Base-by-base conservation (phyloP, 2,888 invertebrate genomes). In the Lucinisca nassula region DNA sequence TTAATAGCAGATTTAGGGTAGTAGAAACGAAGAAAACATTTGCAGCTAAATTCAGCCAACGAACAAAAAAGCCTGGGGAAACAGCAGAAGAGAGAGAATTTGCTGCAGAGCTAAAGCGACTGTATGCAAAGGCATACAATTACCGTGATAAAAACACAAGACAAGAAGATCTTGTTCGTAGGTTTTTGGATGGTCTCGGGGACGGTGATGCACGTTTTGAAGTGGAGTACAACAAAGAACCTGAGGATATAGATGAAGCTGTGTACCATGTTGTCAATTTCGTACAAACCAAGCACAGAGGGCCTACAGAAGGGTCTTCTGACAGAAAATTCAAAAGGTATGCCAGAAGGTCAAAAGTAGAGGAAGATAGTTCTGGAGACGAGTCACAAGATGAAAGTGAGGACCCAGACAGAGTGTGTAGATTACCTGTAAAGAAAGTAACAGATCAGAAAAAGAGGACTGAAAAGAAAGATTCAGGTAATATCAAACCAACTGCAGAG, bases 61-160 rank as follows among this genome's bases (percentile, higher is more conserved):
- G 89, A 14, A 76, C 37, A 21, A 89, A 85, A 55, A 77, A 55
- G 49, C 3, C n/a, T 10, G 85, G 77, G 2, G 86, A 89, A 45
- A n/a, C n/a, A n/a, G n/a, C n/a, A n/a, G n/a, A 79, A 14, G 73
- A 67, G 38, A 86, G 86, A 75, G 88, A 88, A 27, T 90, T 82
- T 79, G 86, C 84, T 21, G 84, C 86, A 0, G 87, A 88, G 24
- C 67, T 90, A 2, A 90, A 90, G 45, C 45, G 49, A 0, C 49
- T 90, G 14, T 91, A 89, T 73, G 85, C 78, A 21, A 91, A 91
- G 30, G 89, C 90, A 8, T 75, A 91, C 75, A 32, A 70, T 14
- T 30, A 79, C 38, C 58, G 90, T 55, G 85, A 86, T 55, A 70
- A 27, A 0, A 67, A 40, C 40, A 86, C 79, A 0, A 80, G 84